Percentiles rank a stretch among this genome's conserved stretches.
Conservation (phyloP, 2,113 vertebrate species). For the Cyanoderma ruficeps region DNA sequence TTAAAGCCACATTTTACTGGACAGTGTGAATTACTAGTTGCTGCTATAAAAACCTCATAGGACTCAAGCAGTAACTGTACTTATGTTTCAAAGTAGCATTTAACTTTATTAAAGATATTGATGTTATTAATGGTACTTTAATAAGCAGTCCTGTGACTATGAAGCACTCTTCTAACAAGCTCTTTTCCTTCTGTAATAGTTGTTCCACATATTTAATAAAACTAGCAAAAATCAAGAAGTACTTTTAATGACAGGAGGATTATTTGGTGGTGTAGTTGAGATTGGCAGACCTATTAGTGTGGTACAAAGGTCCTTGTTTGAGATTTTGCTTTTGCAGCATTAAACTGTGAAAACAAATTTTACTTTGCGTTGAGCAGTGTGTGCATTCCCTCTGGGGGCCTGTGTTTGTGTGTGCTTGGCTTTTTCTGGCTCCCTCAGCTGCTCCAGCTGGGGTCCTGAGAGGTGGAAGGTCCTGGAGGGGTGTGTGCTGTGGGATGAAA, state of each 20-base stretch:
- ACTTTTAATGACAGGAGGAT: background rate
- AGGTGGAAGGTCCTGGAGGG: too few relatives aligned
- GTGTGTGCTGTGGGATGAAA: accelerated
- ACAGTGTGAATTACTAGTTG: background rate
- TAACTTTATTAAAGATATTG: background rate
- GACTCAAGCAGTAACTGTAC: background rate
- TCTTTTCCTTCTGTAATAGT: background rate
- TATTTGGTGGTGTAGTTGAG: background rate
- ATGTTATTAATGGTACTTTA: background rate
- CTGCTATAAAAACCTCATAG: background rate
- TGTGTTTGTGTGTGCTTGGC: background rate
- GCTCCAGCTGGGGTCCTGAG: background rate
- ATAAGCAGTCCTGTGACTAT: background rate
- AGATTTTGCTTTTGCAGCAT: background rate
- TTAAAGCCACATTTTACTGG: background rate
- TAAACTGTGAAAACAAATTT: background rate
- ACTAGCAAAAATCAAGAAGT: background rate
- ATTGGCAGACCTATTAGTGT: background rate
- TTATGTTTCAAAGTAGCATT: background rate
- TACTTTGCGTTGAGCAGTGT: background rate
- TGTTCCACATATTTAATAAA: background rate
- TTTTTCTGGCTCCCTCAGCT: background rate
- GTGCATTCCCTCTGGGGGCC: background rate
- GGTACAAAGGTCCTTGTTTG: background rate
- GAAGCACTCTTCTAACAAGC: background rate